Evolutionary conservation across 2,888 invertebrate genomes (phyloP), one percentile per base, ranked within the genome.

Genomic region (Cordilura impudica): DNA sequence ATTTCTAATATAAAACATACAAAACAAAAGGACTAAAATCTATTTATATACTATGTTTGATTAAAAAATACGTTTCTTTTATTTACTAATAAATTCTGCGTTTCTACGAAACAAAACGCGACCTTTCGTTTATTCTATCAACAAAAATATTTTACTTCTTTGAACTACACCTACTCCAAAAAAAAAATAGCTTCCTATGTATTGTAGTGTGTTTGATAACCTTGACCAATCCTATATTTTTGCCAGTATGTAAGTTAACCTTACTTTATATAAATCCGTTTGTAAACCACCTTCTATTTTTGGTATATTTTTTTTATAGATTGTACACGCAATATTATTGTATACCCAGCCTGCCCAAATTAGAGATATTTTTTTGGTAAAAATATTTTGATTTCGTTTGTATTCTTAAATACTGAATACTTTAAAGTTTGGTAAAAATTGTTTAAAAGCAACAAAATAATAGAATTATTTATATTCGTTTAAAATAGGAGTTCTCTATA

Each of bases 171-270:
- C 45, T 58, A 60, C 45, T 49, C 18, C 61, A 29, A 47, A 35
- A 23, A 26, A 29, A 47, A 35, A 23, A 26, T 5, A 14, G n/a
- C 14, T 14, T n/a, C 51, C n/a, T n/a, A n/a, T n/a, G n/a, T 26
- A 2, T 14, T 4, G 14, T 14, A 51, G 12, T 51, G 51, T 51
- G 51, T 18, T 35, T 63, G n/a, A n/a, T 70, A 77, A 71, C 71
- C 77, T 77, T 77, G 77, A 77, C 77, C 71, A 77, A 77, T 60
- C 71, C 77, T 60, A 66, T 45, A 65, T 71, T 77, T 77, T 77
- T 66, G 31, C 23, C 45, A 51, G 51, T 71, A 58, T 26, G 51
- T 29, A 19, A 14, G 26, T 53, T 14, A 29, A 26, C n/a, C 19
- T 12, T 39, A 39, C n/a, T 39, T 4, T 31, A 10, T 51, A 6